Base-by-base conservation (phyloP, 2,888 invertebrate species). In the Limnephilus lunatus region DNA sequence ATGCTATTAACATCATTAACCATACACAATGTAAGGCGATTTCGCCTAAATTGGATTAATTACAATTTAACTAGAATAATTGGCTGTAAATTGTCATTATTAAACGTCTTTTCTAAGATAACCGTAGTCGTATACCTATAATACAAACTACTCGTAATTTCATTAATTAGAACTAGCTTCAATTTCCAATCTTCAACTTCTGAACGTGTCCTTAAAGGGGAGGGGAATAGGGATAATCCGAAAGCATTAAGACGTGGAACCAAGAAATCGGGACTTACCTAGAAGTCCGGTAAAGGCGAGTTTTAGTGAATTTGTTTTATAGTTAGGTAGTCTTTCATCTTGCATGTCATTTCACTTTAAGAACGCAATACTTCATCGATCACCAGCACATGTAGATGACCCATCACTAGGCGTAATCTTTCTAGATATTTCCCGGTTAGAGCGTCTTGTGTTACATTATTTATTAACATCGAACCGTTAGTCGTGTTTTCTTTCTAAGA, bases 11-110 rank as follows among this genome's bases (percentile, higher is more conserved):
- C 48, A 92, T 92, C 91, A 14, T n/a, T 90, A 91, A 92, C 93
- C 93, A 93, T 93, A 93, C 93, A 91, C 89, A 93, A 93, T 92
- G 93, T 93, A 93, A 93, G 93, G 93, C 93, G 93, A 93, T 93
- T 93, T 93, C 93, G 93, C 92, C 93, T 93, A 93, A 93, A 92
- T 81, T 89, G 81, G 85, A 91, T 93, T 90, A 91, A 91, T 93
- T 93, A 92, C 89, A 81, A 93, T 90, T 89, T 89, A 90, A 92
- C 89, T 91, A 93, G 82, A 86, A 90, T 91, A 92, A 92, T 92
- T 93, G 93, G 92, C 93, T 93, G 93, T 93, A 93, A 93, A 93
- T 89, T 92, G 90, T 92, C 90, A 93, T 92, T 91, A 91, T 91
- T 92, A 93, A 92, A 91, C 89, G 91, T 92, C 89, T 92, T 91